Evolutionary conservation across 2,888 invertebrate genomes (phyloP).

Genomic region (Dione vanillae): DNA sequence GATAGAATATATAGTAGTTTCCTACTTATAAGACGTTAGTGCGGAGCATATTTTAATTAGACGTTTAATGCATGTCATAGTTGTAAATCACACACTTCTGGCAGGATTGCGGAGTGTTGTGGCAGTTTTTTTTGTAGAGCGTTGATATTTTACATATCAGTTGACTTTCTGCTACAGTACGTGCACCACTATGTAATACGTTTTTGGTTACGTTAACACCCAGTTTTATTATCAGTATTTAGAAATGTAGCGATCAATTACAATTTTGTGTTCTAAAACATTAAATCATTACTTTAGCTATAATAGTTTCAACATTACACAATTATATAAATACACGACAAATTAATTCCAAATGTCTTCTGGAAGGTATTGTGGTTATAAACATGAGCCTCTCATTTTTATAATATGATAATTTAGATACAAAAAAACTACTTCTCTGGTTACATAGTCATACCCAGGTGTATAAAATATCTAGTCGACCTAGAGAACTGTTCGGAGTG

Average conservation of each 20-base stretch:
- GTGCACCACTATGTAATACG: slow-evolving; percentile 5
- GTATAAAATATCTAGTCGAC: slow-evolving; percentile 40
- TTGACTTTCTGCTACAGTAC: slow-evolving; percentile 47
- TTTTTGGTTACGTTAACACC: slow-evolving; percentile 7
- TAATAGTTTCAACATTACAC: too few species aligned
- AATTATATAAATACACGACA: too few species aligned
- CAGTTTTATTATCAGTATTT: slow-evolving; percentile 24
- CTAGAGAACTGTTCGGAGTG: slow-evolving; percentile 14
- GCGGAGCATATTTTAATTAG: slow-evolving; percentile 80
- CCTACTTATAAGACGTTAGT: slow-evolving; percentile 75
- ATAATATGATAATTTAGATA: slow-evolving; percentile 37
- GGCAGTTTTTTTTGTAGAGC: slow-evolving; percentile 65
- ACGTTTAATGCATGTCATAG: slow-evolving; percentile 80
- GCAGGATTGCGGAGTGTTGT: slow-evolving; percentile 61
- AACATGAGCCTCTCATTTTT: slow-evolving; percentile 41
- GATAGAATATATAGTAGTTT: slow-evolving; percentile 78
- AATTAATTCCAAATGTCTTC: slow-evolving; percentile 43
- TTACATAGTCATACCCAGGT: slow-evolving; percentile 46
- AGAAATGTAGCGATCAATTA: slow-evolving; percentile 26
- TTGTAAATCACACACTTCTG: slow-evolving; percentile 68
- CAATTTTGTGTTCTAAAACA: slow-evolving; percentile 38
- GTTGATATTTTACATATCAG: slow-evolving; percentile 65
- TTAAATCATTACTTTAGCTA: too few species aligned
- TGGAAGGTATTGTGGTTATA: slow-evolving; percentile 48
- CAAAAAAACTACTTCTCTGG: slow-evolving; percentile 38